A percentile compares a stretch with the other conserved stretches of the same genome.
Conservation (phyloP, 2,113 vertebrate species). For the Passer montanus region DNA sequence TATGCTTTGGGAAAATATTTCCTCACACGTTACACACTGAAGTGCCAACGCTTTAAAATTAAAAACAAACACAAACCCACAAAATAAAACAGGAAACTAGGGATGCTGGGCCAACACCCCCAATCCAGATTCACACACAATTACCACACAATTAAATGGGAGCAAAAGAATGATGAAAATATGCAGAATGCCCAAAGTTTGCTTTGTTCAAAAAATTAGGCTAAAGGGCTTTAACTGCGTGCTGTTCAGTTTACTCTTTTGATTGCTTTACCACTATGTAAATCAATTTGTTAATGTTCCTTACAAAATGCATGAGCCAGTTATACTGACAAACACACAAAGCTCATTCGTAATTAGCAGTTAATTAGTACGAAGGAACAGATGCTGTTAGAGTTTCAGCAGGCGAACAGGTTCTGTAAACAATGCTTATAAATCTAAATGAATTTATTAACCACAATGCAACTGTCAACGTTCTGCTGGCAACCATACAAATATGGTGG, state of each 20-base stretch:
- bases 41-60: neutral
- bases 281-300: slow-evolving; percentile 89
- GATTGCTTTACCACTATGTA: slow-evolving; percentile 80
- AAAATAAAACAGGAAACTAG: neutral
- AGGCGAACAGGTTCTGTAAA: slow-evolving; percentile 93
- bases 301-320: slow-evolving; percentile 86
- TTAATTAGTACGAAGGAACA: slow-evolving; percentile 95
- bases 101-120: neutral
- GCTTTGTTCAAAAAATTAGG: slow-evolving; percentile 42
- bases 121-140: neutral
- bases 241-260: slow-evolving; percentile 82
- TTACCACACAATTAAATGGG: neutral
- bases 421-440: slow-evolving; percentile 94
- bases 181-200: slow-evolving; percentile 39
- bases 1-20: neutral
- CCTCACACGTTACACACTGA: neutral
- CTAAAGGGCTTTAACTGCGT: slow-evolving; percentile 71
- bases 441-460: slow-evolving; percentile 87
- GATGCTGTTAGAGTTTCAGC: slow-evolving; percentile 90
- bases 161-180: neutral
- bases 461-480: slow-evolving; percentile 81
- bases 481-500: slow-evolving; percentile 78
- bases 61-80: neutral
- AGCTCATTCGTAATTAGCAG: slow-evolving; percentile 91
- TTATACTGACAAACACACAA: slow-evolving; percentile 86